Conservation (phyloP, 2,888 invertebrate species). For the Frankliniella fusca region DNA sequence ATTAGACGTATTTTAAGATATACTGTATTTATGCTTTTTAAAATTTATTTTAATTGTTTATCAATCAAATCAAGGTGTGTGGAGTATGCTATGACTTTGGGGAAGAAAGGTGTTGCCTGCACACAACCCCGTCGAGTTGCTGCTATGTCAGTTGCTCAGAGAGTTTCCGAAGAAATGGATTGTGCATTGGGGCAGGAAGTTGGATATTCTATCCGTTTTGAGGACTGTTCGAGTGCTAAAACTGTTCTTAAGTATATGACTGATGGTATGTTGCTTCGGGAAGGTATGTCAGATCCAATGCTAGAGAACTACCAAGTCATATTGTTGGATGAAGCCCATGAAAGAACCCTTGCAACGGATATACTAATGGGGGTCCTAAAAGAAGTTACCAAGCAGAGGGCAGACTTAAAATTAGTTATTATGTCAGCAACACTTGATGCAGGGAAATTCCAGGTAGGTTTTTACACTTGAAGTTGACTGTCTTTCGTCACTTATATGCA, state of each 20-base stretch:
- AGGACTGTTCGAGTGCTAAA: constrained; percentile 93
- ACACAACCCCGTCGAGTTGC: constrained; percentile 96
- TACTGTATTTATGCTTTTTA: neutral
- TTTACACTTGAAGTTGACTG: neutral
- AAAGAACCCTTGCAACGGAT: constrained; percentile 96
- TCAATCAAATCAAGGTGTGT: constrained; percentile 54
- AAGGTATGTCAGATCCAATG: constrained; percentile 99
- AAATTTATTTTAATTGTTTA: neutral
- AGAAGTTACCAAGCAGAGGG: constrained; percentile 89
- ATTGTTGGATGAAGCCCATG: constrained; percentile 97
- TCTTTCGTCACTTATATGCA: no score
- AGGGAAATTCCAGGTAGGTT: constrained; percentile 81
- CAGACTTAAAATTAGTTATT: constrained; percentile 92
- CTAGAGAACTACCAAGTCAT: constrained; percentile 93
- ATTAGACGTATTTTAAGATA: neutral
- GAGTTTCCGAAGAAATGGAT: constrained; percentile 99
- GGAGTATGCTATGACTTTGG: constrained; percentile 63
- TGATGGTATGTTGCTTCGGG: constrained; percentile 98
- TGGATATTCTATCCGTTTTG: constrained; percentile 96
- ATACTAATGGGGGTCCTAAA: constrained; percentile 98
- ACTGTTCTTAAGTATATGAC: constrained; percentile 99
- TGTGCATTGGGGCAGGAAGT: constrained; percentile 87
- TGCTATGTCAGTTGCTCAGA: constrained; percentile 98
- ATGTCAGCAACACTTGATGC: constrained; percentile 99
- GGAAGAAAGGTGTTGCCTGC: constrained; percentile 82